Base-by-base conservation (phyloP, 1,140 invertebrate genomes). In the Drosophila setifemur region DNA sequence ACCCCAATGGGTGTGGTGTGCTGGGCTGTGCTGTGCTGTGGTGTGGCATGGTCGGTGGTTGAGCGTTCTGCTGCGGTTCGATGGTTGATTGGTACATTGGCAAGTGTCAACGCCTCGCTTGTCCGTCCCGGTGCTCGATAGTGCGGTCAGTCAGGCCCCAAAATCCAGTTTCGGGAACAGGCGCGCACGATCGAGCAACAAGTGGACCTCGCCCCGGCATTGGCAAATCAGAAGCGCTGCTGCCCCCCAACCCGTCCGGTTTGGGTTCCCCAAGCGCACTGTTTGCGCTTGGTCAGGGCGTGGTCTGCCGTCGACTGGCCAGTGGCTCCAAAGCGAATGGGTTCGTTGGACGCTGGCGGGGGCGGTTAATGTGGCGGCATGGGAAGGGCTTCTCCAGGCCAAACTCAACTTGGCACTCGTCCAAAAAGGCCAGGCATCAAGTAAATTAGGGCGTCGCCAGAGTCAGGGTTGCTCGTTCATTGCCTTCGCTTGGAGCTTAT, bases 71-170 rank as follows among this genome's bases (percentile, higher is more conserved):
- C 52, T 19, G 44, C 39, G 35, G 37, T 54, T 68, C 35, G 67
- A 60, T 64, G 69, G 40, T 60, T 70, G 67, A 71, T 71, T 71
- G 67, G 67, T 69, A 58, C 52, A 45, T 55, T 31, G 55, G 53
- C 53, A 49, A 60, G 48, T 74, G 71, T 69, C 72, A 52, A 58
- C 73, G 73, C 49, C 50, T 50, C 28, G 74, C 61, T 63, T 85
- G 81, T 86, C 81, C 82, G 81, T 86, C 81, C 81, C 67, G 81
- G 71, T 68, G 60, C 53, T 58, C 52, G 67, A 64, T 76, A 81
- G 79, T 89, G 87, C 87, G 88, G 88, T 89, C 88, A 89, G 87
- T 89, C 88, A 77, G 83, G 78, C 83, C 88, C 86, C 88, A 89
- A 89, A 89, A 89, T 89, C 88, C 83, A 88, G 88, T 89, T 88